Conservation (phyloP, 2,888 invertebrate genomes). For the Catocala nupta region DNA sequence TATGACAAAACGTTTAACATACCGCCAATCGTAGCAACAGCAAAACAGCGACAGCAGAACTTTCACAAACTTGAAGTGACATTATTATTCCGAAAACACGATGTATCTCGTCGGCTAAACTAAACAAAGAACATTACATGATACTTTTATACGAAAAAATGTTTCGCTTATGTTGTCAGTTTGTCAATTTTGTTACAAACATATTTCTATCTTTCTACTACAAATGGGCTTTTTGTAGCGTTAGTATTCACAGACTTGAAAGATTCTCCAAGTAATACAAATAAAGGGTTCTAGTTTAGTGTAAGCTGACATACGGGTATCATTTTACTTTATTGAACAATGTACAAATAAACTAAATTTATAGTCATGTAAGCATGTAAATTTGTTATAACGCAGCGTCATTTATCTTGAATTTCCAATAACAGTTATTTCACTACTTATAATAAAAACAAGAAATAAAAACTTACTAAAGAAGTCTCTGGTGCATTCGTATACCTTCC, state of each 20-base stretch:
- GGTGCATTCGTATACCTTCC: slow-evolving; percentile 76
- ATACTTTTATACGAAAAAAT: slow-evolving; percentile 16
- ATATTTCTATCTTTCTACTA: slow-evolving; percentile 1
- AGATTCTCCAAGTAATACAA: slow-evolving; percentile 1
- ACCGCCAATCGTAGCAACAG: slow-evolving; percentile 79
- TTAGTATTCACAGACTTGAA: neutral
- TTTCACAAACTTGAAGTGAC: slow-evolving; percentile 82
- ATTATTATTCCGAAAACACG: slow-evolving; percentile 81
- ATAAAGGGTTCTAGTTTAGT: neutral
- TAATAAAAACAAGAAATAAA: slow-evolving; percentile 19
- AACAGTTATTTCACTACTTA: neutral
- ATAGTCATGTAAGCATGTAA: too few species aligned
- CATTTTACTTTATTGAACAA: too few species aligned
- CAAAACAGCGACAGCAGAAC: slow-evolving; percentile 79
- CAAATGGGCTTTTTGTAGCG: slow-evolving; percentile 3
- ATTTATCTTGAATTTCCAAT: neutral
- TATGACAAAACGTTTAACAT: slow-evolving; percentile 51
- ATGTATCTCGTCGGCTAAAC: slow-evolving; percentile 76
- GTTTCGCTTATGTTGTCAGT: slow-evolving; percentile 13
- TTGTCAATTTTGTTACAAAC: slow-evolving; percentile 21
- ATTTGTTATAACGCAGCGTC: neutral
- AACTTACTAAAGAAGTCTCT: slow-evolving; percentile 72
- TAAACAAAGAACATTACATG: slow-evolving; percentile 52
- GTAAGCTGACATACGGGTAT: too few species aligned
- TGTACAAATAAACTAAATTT: too few species aligned